Conservation (phyloP, 2,888 invertebrate genomes). For the Pterostichus niger region DNA sequence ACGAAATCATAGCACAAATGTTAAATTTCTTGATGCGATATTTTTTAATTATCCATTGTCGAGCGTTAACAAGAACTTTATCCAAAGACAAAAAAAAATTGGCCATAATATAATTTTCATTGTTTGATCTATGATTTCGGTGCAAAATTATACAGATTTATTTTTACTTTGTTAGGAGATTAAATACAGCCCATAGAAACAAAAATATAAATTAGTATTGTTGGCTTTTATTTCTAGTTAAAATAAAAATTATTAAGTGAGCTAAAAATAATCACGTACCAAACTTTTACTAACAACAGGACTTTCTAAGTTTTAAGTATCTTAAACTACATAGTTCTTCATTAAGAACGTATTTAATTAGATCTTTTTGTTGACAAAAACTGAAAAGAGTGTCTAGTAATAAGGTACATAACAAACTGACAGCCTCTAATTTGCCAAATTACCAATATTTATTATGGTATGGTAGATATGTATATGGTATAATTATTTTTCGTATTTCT, state of each 20-base stretch:
- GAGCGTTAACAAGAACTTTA: no score
- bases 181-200: no score
- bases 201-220: no score
- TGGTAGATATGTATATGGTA: not conserved
- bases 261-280: not conserved
- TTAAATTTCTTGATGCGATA: no score
- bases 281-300: constrained; percentile 19
- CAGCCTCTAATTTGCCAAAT: not conserved
- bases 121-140: no score
- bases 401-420: not conserved
- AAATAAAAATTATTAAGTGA: constrained; percentile 5
- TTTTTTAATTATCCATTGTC: no score
- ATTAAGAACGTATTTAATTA: constrained; percentile 1
- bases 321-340: constrained; percentile 20
- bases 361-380: not conserved
- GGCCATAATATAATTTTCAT: no score
- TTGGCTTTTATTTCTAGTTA: not conserved
- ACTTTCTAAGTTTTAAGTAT: constrained; percentile 20
- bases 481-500: not conserved
- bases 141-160: no score
- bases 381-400: not conserved
- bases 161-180: no score
- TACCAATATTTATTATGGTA: not conserved
- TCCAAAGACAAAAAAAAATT: no score
- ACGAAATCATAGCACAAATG: no score